Base-by-base conservation (phyloP, 2,113 vertebrate species). In the Notarius quadriscutis region DNA sequence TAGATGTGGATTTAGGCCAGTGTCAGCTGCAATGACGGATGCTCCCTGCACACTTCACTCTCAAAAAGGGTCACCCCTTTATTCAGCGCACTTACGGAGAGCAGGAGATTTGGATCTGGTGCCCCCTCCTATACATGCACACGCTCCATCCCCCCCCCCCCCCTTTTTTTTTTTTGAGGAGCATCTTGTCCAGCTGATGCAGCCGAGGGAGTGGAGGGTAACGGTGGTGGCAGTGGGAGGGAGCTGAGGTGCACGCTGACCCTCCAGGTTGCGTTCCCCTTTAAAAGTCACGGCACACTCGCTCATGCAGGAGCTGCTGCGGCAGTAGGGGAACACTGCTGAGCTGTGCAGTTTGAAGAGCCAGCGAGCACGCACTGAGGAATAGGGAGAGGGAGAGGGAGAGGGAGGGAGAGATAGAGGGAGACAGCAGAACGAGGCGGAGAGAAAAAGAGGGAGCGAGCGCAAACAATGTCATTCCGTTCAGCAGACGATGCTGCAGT, bases 301-400 rank as follows among this genome's bases (percentile, higher is more conserved):
- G 90, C 95, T 96, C 95, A 95, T 95, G 96, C 96, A 96, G 96
- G 94, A 96, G 94, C 93, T 94, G 95, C 94, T 96, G 96, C 96
- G 94, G 96, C 96, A 96, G 93, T 93, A 90, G 92, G 91, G 93
- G 93, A 95, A 96, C 95, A 95, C 93, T 97, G 96, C 96, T 97
- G 96, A 97, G 96, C 95, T 91, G 95, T 96, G 96, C 96, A 96
- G 95, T 96, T 97, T 96, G 87, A 93, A 93, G 95, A 95, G 95
- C 95, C 95, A 96, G 95, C 93, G 93, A 93, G 93, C 92, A 93
- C 92, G 92, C 93, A 93, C 89, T 90, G 93, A 89, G 93, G 94
- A 94, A 94, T 93, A 94, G 93, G 95, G 92, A 88, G 82, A 48
- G 69, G 88, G 90, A 60, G 87, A 84, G 84, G 50, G 78, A 81